phyloP scores from a whole-genome alignment of 2,888 invertebrate species.

The Synanthedon formicaeformis region DNA sequence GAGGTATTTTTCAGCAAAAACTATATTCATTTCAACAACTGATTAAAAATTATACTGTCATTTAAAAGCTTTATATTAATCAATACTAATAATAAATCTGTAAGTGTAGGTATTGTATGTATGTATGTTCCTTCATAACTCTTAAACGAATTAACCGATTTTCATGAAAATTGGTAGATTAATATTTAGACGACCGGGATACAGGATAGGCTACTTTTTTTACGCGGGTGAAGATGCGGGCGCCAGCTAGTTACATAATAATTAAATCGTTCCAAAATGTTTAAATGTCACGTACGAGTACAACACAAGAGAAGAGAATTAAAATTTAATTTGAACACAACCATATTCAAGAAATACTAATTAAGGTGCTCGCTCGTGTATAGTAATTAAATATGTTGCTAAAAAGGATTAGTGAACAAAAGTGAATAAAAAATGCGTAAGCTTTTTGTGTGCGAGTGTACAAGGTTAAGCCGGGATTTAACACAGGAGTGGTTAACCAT shows the following conservation, averaged over 20 bases:
- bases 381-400: background rate
- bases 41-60: too few species aligned
- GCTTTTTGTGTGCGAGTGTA: slow-evolving; percentile 7
- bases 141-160: too few species aligned
- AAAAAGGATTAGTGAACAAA: background rate
- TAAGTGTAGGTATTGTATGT: too few species aligned
- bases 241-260: background rate
- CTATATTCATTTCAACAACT: too few species aligned
- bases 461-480: slow-evolving; percentile 24
- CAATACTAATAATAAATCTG: too few species aligned
- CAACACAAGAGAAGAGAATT: background rate
- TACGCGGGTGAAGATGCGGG: too few species aligned
- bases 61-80: too few species aligned
- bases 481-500: slow-evolving; percentile 36
- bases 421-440: background rate
- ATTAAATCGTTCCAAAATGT: background rate
- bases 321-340: background rate
- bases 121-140: too few species aligned
- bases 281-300: background rate
- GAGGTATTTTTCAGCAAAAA: too few species aligned
- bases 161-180: too few species aligned
- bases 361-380: background rate
- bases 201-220: too few species aligned
- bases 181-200: too few species aligned
- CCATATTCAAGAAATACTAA: background rate